A percentile compares a stretch with the other conserved stretches of the same genome.
Conservation (phyloP, 2,113 vertebrate genomes). For the Globicephala melas region DNA sequence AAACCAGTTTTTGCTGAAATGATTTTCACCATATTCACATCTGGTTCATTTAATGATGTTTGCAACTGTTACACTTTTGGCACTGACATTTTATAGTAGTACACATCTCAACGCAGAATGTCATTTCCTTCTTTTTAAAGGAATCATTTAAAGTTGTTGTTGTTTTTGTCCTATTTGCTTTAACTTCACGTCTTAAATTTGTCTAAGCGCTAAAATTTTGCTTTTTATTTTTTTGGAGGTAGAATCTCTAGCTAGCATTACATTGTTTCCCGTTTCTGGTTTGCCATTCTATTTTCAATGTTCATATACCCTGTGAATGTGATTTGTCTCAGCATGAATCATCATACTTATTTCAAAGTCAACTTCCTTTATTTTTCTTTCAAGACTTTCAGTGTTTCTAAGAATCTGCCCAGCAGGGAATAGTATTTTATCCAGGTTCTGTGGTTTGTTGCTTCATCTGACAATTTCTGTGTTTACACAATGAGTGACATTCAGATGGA, state of each 20-base stretch:
- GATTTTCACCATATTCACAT: constrained; percentile 61
- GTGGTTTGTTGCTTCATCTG: constrained; percentile 31
- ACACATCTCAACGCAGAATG: constrained; percentile 66
- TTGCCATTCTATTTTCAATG: constrained; percentile 32
- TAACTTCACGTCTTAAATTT: constrained; percentile 41
- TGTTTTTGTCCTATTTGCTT: constrained; percentile 47
- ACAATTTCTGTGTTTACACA: constrained; percentile 62
- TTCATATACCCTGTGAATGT: constrained; percentile 15
- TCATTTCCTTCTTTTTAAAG: constrained; percentile 62
- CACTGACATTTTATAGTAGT: constrained; percentile 20
- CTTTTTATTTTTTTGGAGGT: constrained; percentile 25
- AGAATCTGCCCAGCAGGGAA: constrained; percentile 7
- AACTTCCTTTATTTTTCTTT: constrained; percentile 51
- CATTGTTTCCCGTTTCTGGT: neutral
- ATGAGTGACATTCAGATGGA: constrained; percentile 15
- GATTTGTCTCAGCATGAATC: constrained; percentile 53
- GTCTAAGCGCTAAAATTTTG: constrained; percentile 17
- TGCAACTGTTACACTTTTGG: constrained; percentile 63
- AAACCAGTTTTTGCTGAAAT: constrained; percentile 23
- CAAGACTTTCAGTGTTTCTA: constrained; percentile 15
- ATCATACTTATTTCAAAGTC: neutral
- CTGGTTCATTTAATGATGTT: constrained; percentile 70
- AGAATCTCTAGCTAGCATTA: neutral
- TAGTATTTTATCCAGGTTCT: neutral
- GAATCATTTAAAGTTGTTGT: constrained; percentile 12